phyloP scores from a whole-genome alignment of 2,113 vertebrate species.

The Corythornis madagascariensis region DNA sequence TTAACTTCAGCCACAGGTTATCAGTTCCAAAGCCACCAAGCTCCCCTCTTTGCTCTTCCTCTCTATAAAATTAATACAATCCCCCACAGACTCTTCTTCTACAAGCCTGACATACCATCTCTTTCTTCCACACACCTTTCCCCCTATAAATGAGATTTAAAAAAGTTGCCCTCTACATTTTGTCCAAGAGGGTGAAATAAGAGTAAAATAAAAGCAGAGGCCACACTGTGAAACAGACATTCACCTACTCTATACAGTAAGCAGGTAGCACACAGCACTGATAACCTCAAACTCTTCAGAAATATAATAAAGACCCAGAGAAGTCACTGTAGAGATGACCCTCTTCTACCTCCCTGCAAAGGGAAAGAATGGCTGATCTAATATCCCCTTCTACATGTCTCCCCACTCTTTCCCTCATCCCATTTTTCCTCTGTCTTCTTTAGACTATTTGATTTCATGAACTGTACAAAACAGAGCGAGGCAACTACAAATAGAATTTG shows the following conservation, averaged over 20 bases:
- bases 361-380: background rate
- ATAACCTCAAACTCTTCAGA: background rate
- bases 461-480: background rate
- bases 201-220: background rate
- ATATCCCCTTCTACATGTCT: background rate
- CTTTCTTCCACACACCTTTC: background rate
- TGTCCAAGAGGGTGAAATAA: background rate
- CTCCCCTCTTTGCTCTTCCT: background rate
- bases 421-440: background rate
- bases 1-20: background rate
- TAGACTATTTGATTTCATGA: background rate
- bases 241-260: background rate
- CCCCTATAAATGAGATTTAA: background rate
- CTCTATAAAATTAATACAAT: background rate
- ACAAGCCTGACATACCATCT: background rate
- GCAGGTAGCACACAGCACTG: background rate
- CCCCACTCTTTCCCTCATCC: background rate
- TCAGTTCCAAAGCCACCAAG: background rate
- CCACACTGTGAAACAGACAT: background rate
- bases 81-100: background rate
- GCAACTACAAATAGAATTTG: background rate
- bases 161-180: background rate
- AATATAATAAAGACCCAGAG: background rate
- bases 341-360: background rate
- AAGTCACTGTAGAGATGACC: background rate